Conservation (phyloP, 2,888 invertebrate species). For the Aphodius sticticus region DNA sequence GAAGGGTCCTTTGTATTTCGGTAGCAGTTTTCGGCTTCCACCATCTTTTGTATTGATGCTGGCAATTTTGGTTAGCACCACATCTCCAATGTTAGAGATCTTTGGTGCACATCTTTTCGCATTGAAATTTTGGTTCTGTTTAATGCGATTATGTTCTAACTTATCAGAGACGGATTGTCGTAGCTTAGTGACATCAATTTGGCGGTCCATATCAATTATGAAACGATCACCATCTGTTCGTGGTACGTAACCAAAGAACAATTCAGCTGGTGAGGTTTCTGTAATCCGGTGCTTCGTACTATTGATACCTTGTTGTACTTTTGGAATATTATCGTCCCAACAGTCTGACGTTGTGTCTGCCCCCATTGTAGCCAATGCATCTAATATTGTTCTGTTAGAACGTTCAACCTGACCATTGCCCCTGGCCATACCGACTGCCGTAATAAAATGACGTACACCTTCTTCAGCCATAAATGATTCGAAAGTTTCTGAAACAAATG, state of each 20-base stretch:
- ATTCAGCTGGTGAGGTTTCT: slow-evolving; percentile 35
- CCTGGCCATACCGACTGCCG: no score
- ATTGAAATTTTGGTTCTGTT: slow-evolving; percentile 35
- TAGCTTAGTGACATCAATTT: slow-evolving; percentile 37
- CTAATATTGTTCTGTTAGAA: no score
- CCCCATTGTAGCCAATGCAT: no score
- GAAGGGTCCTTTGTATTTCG: slow-evolving; percentile 40
- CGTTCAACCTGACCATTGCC: no score
- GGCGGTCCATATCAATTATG: slow-evolving; percentile 27
- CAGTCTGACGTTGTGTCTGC: slow-evolving; percentile 31
- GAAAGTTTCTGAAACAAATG: no score
- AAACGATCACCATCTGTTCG: slow-evolving; percentile 30
- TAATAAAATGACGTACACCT: no score
- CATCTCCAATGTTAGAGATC: slow-evolving; percentile 7
- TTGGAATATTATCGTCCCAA: slow-evolving; percentile 45
- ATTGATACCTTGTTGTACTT: slow-evolving; percentile 45
- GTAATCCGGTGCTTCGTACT: slow-evolving; percentile 7
- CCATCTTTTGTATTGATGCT: no score
- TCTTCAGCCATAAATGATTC: no score
- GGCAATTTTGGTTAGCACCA: no score
- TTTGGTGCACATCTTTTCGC: slow-evolving; percentile 28
- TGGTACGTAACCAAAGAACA: slow-evolving; percentile 8
- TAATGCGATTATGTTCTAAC: slow-evolving; percentile 24
- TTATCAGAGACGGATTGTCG: slow-evolving; percentile 19
- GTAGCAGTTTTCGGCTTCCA: slow-evolving; percentile 38